Evolutionary conservation across 1,140 invertebrate genomes (phyloP).

Genomic region (Scaptodrosophila lebanonensis): DNA sequence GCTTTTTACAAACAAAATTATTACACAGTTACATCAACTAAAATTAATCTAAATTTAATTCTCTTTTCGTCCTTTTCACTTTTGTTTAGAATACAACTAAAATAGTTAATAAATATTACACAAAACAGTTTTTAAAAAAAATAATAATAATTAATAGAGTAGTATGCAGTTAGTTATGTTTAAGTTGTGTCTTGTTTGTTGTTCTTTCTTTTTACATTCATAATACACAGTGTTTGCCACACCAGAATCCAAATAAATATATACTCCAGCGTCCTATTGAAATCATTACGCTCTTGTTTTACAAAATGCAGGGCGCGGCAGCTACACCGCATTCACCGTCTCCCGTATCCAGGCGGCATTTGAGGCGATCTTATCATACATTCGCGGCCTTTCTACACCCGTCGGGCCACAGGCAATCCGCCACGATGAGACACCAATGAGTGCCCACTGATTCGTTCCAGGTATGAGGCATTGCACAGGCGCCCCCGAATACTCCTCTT

Average conservation of each 20-base stretch:
- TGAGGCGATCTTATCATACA: conserved; percentile 88
- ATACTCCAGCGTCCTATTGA: conserved; percentile 12
- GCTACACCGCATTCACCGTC: conserved; percentile 79
- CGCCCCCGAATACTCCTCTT: conserved; percentile 91
- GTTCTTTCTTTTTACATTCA: conserved; percentile 40
- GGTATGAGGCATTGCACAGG: conserved; percentile 86
- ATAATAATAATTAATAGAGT: conserved; percentile 16
- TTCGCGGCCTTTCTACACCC: conserved; percentile 85
- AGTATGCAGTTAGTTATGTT: conserved; percentile 33
- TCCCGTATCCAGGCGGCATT: conserved; percentile 89
- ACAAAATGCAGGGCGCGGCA: conserved; percentile 21
- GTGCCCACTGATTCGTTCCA: conserved; percentile 83
- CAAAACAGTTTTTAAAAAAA: conserved; percentile 62
- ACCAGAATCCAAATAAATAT: not conserved
- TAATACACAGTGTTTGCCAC: conserved; percentile 38
- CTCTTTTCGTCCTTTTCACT: conserved; percentile 13
- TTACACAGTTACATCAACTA: conserved; percentile 21
- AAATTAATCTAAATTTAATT: conserved; percentile 27
- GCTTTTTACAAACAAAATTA: conserved; percentile 52
- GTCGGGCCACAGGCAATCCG: conserved; percentile 85
- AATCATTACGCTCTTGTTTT: conserved; percentile 24
- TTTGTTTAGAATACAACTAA: conserved; percentile 45
- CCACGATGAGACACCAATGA: conserved; percentile 88
- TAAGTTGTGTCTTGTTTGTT: conserved; percentile 15
- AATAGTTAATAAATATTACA: conserved; percentile 72